These are phyloP conservation scores for Phalacrocorax brasilianus DNA, from an alignment of 2,113 vertebrate genomes.

Conservation along the genomic window DNA sequence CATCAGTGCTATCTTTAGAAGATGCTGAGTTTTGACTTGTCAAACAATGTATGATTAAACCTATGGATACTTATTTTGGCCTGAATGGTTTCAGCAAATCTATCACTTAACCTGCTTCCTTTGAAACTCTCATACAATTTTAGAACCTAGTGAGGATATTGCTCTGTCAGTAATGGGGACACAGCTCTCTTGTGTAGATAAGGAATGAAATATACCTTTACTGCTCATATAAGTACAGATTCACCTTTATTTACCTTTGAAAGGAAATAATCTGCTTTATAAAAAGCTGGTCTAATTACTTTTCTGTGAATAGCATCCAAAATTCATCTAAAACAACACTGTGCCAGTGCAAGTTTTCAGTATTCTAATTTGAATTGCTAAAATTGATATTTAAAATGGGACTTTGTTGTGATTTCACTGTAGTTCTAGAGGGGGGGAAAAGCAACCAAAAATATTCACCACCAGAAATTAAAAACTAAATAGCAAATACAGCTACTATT, in stretches of 20 bases:
- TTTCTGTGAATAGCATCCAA: neutral
- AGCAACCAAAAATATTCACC: neutral
- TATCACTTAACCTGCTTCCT: neutral
- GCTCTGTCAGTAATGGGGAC: neutral
- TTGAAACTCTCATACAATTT: neutral
- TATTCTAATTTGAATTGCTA: constrained; percentile 40
- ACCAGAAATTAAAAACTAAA: neutral
- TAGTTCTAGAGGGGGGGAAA: neutral
- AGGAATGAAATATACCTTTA: neutral
- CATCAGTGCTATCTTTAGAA: neutral
- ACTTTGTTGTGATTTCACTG: neutral
- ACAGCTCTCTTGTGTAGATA: neutral
- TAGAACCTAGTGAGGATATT: neutral
- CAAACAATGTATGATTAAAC: neutral
- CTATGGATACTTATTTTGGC: neutral
- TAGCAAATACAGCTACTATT: neutral
- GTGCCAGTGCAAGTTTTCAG: neutral
- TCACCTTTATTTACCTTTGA: constrained; percentile 34
- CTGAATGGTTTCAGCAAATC: neutral
- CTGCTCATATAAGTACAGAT: neutral
- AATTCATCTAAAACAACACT: constrained; percentile 16
- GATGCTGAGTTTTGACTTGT: neutral
- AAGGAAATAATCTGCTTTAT: neutral
- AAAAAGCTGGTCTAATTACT: constrained; percentile 10
- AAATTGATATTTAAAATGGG: constrained; percentile 5